phyloP scores from a whole-genome alignment of 2,113 vertebrate species.

The Ophthalmotilapia sp. region DNA sequence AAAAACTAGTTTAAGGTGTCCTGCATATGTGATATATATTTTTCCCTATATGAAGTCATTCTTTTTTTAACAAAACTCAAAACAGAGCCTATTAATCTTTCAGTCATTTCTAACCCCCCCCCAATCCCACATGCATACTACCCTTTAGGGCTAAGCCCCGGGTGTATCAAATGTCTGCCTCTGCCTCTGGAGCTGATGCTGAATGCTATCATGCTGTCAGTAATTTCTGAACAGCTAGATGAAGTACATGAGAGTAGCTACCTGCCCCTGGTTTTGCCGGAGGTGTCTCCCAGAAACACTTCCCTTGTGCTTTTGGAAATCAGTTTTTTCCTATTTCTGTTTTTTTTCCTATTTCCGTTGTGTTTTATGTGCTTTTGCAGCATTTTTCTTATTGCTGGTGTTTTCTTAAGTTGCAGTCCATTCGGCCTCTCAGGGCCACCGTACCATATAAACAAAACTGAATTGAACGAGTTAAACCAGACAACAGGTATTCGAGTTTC shows the following conservation, averaged over 20 bases:
- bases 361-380: neutral
- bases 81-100: too few species aligned
- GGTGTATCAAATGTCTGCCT: too few species aligned
- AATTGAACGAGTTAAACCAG: neutral
- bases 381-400: neutral
- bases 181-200: neutral
- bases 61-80: too few species aligned
- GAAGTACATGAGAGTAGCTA: neutral
- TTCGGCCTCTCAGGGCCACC: neutral
- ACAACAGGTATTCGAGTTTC: neutral
- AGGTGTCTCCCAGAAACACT: neutral
- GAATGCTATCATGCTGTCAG: neutral
- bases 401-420: neutral
- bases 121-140: too few species aligned
- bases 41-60: too few species aligned
- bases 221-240: neutral
- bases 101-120: too few species aligned
- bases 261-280: neutral
- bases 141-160: too few species aligned
- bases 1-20: too few species aligned
- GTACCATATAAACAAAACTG: neutral
- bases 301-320: neutral
- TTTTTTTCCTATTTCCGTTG: neutral
- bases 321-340: neutral
- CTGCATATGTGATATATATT: too few species aligned